Evolutionary conservation across 2,797 vertebrate species (phyloP), one percentile per base, ranked within the genome.

Genomic region (Crocidura indochinensis): DNA sequence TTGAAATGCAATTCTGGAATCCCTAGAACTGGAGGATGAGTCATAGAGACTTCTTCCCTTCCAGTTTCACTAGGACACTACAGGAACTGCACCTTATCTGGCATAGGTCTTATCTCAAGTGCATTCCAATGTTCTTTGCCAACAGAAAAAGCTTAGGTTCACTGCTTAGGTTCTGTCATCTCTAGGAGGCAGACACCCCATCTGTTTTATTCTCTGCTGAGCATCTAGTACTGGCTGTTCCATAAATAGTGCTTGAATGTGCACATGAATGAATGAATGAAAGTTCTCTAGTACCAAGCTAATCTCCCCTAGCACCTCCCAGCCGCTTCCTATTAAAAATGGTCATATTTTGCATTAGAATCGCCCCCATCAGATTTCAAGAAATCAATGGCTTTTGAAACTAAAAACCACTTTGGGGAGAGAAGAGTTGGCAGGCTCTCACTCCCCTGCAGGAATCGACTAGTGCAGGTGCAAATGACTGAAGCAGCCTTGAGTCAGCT

Each of bases 381-480:
- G 84, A 95, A 91, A 90, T 93, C 91, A 91, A 87, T 89, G 90
- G 78, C 76, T 96, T 97, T 95, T 94, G 87, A 91, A 86, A 1
- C 72, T 75, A 85, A 91, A 68, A 87, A 44, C 0, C 15, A 82
- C 56, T 96, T 73, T 84, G 89, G 80, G 56, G 44, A 1, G 8
- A 88, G 0, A 85, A 89, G 20, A 90, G 79, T 64, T 91, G 62
- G 88, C 94, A 92, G n/a, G 82, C 71, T 88, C 87, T 72, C 75
- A 64, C 51, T 68, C 77, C 82, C 62, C 81, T 80, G 81, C 79
- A 68, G 84, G 94, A 75, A 62, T 3, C 24, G 77, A 0, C 71
- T 56, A 76, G 76, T 56, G 85, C 97, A 97, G 96, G 96, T 97
- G 95, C 87, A 47, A 67, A 65, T 14, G 64, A 86, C 56, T 4